Conservation (phyloP, 2,113 vertebrate genomes). For the Cebus imitator region DNA sequence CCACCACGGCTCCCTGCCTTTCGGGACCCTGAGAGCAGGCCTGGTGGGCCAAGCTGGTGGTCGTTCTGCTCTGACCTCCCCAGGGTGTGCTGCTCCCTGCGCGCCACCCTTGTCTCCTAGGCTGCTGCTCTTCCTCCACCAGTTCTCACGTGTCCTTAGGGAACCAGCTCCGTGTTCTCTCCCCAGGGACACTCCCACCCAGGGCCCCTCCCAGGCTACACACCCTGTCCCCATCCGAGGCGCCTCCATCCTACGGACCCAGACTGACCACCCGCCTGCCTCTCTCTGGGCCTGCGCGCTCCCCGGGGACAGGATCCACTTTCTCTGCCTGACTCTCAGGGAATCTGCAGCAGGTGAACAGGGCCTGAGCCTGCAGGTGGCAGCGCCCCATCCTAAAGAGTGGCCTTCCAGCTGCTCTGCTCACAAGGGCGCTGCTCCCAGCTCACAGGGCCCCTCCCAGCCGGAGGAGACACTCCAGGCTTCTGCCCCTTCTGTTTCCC, state of each 20-base stretch:
- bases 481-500: neutral
- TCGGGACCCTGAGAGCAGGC: neutral
- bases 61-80: neutral
- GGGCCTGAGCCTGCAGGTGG: neutral
- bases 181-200: too few species aligned
- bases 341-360: too few species aligned
- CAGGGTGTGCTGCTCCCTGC: neutral
- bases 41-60: neutral
- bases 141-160: neutral
- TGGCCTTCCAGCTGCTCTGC: too few species aligned
- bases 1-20: neutral
- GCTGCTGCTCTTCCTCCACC: neutral
- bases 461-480: neutral
- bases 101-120: rapidly evolving
- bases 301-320: rapidly evolving
- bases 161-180: neutral
- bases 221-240: too few species aligned
- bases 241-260: neutral
- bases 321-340: neutral
- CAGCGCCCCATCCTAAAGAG: too few species aligned
- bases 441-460: neutral
- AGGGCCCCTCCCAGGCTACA: neutral
- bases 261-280: neutral
- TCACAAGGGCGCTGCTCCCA: neutral
- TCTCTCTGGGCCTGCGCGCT: rapidly evolving